phyloP scores from a whole-genome alignment of 2,113 vertebrate species.

The Peucedramus taeniatus region DNA sequence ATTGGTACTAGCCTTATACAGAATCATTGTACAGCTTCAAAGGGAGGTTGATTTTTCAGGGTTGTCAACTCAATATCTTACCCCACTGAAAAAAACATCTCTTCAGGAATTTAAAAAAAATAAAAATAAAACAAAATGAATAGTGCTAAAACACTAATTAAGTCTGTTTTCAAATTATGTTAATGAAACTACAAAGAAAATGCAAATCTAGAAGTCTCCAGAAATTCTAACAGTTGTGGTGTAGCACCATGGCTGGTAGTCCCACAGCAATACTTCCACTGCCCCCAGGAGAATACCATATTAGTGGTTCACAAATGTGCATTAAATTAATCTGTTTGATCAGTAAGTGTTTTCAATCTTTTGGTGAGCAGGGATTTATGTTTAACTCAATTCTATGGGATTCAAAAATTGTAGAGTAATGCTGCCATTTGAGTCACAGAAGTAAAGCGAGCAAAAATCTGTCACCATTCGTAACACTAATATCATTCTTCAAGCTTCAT shows the following conservation, averaged over 20 bases:
- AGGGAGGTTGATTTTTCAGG: background rate
- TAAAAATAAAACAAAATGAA: constrained; percentile 11
- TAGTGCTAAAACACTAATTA: constrained; percentile 61
- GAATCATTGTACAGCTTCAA: background rate
- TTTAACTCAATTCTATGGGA: background rate
- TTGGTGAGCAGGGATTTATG: background rate
- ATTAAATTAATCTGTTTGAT: constrained; percentile 68
- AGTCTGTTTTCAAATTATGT: constrained; percentile 63
- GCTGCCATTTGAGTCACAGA: background rate
- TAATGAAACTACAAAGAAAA: constrained; percentile 71
- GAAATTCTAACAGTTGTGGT: constrained; percentile 54
- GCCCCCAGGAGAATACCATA: constrained; percentile 29
- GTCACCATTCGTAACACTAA: background rate
- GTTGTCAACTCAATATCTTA: background rate
- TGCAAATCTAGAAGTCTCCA: constrained; percentile 65
- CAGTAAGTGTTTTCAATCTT: constrained; percentile 49
- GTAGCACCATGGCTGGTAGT: constrained; percentile 46
- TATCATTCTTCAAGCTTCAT: background rate
- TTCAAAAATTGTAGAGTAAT: background rate
- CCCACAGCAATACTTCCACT: constrained; percentile 12
- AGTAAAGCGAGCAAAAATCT: background rate
- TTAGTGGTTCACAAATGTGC: constrained; percentile 56
- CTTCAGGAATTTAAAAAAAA: background rate
- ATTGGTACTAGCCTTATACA: background rate
- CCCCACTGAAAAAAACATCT: background rate